Evolutionary conservation across 2,113 vertebrate species (phyloP).

Genomic region (Hylia prasina): DNA sequence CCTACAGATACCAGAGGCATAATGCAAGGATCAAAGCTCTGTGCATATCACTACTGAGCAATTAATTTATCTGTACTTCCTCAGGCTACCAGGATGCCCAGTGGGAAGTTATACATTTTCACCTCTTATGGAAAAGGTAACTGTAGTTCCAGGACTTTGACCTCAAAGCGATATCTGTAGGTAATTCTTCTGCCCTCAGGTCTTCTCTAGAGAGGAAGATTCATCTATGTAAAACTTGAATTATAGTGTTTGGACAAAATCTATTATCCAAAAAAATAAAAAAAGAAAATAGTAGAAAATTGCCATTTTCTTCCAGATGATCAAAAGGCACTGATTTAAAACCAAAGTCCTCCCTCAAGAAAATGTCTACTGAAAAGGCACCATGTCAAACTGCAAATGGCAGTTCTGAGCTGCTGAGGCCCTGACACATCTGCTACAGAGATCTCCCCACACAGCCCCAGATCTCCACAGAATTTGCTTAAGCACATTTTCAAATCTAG

Average conservation of each 20-base stretch:
- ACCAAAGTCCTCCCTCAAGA: neutral
- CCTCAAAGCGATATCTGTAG: conserved; percentile 28
- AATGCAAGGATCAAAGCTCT: neutral
- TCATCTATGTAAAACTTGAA: neutral
- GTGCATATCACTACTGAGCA: neutral
- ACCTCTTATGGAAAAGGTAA: conserved; percentile 34
- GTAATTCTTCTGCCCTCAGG: conserved; percentile 25
- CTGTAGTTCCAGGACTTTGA: neutral
- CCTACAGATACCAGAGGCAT: neutral
- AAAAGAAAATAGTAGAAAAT: neutral
- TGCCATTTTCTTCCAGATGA: neutral
- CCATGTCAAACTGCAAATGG: neutral
- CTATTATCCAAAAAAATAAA: neutral
- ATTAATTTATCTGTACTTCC: conserved; percentile 27
- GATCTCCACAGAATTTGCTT: neutral
- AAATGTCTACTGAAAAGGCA: neutral
- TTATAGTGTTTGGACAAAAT: neutral
- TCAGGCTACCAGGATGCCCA: neutral
- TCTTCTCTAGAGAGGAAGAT: conserved; percentile 9
- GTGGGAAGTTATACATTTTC: neutral
- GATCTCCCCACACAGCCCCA: neutral
- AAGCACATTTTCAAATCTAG: neutral
- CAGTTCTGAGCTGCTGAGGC: neutral
- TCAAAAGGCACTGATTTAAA: neutral
- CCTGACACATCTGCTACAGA: neutral